Evolutionary conservation across 1,140 invertebrate genomes (phyloP).

Genomic region (Drosophila gunungcola): DNA sequence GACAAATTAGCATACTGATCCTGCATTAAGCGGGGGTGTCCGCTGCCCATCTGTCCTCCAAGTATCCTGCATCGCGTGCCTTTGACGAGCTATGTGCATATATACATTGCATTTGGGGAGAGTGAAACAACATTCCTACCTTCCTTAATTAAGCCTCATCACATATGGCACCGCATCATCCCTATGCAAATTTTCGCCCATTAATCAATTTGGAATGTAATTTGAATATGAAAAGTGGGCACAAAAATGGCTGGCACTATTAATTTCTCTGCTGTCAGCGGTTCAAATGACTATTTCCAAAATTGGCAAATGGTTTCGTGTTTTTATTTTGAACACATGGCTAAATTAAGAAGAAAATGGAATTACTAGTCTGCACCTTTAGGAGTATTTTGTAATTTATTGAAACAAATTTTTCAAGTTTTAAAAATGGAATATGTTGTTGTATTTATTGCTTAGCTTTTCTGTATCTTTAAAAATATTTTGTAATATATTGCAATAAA

Average conservation of each 20-base stretch:
- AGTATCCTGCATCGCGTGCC: conserved; percentile 38
- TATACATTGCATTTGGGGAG: conserved; percentile 1
- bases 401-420: too few relatives aligned
- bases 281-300: not conserved
- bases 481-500: too few relatives aligned
- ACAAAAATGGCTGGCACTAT: conserved; percentile 30
- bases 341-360: not conserved
- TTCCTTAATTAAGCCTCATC: conserved; percentile 61
- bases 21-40: conserved; percentile 32
- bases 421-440: too few relatives aligned
- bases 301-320: conserved; percentile 22
- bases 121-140: conserved; percentile 6
- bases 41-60: conserved; percentile 29
- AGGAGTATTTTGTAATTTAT: too few relatives aligned
- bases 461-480: too few relatives aligned
- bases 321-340: not conserved
- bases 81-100: not conserved
- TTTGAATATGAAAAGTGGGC: conserved; percentile 51
- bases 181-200: conserved; percentile 71
- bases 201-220: conserved; percentile 66
- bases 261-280: conserved; percentile 40
- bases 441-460: too few relatives aligned
- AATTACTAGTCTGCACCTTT: too few relatives aligned
- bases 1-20: conserved; percentile 68
- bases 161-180: conserved; percentile 62